Evolutionary conservation across 2,113 vertebrate genomes (phyloP).

Genomic region (Myanophis thanlyinensis): DNA sequence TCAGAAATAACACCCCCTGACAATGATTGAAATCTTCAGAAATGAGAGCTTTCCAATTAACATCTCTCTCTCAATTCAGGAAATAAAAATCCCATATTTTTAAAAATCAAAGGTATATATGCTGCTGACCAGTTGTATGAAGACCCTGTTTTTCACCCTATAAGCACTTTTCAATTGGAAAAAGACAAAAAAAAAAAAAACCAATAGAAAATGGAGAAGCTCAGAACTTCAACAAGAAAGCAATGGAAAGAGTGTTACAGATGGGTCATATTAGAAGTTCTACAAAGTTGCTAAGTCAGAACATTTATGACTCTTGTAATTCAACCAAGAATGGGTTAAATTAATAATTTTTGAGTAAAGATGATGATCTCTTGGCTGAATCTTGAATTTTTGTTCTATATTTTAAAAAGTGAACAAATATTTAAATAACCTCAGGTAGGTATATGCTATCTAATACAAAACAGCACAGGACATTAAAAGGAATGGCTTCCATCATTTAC

Average conservation of each 20-base stretch:
- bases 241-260: not conserved
- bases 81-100: not conserved
- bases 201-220: not conserved
- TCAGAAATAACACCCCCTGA: not conserved
- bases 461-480: not conserved
- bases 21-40: not conserved
- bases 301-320: not conserved
- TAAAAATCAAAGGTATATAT: not conserved
- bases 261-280: not conserved
- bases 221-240: not conserved
- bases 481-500: not conserved
- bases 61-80: not conserved
- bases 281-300: not conserved
- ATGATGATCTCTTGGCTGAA: not conserved
- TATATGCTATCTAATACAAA: not conserved
- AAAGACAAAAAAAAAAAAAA: too few species aligned
- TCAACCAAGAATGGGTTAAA: not conserved
- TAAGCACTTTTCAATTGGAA: not conserved
- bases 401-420: not conserved
- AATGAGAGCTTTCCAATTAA: not conserved
- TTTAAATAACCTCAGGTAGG: not conserved
- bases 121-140: not conserved
- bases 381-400: not conserved
- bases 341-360: not conserved
- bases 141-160: not conserved